Conservation (phyloP, 2,113 vertebrate species). For the Orycteropus afer region DNA sequence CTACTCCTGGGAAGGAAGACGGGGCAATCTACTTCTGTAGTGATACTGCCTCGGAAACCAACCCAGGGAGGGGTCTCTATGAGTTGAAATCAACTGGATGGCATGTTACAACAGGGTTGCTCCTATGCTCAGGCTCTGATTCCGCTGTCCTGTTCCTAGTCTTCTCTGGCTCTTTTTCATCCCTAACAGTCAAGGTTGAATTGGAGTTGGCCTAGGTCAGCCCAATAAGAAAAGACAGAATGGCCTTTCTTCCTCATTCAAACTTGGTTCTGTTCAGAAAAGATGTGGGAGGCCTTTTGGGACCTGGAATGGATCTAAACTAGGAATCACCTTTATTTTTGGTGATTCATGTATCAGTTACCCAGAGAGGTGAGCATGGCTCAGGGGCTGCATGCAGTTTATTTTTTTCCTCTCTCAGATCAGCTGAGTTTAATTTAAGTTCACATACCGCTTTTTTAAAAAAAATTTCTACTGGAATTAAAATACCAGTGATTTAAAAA, state of each 20-base stretch:
- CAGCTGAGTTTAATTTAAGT: background rate
- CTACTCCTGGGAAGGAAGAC: no score
- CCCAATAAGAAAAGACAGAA: background rate
- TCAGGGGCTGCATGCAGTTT: background rate
- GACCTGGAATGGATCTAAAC: background rate
- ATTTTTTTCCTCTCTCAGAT: background rate
- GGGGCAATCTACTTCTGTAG: no score
- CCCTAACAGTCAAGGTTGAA: background rate
- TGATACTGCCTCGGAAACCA: no score
- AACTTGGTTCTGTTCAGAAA: background rate
- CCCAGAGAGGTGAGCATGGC: background rate
- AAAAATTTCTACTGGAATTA: constrained; percentile 10
- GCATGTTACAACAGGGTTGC: no score
- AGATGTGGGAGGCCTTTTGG: background rate
- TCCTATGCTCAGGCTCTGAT: background rate
- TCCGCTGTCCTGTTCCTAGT: background rate
- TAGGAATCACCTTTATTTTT: background rate
- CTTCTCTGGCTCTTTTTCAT: background rate
- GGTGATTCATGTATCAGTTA: background rate
- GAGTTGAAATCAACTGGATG: no score
- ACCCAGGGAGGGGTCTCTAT: no score
- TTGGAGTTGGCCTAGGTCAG: background rate
- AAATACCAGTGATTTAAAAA: background rate
- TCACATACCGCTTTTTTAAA: background rate
- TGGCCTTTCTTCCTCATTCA: background rate